Base-by-base conservation (phyloP, 2,797 vertebrate genomes). In the Hyperoplus immaculatus region DNA sequence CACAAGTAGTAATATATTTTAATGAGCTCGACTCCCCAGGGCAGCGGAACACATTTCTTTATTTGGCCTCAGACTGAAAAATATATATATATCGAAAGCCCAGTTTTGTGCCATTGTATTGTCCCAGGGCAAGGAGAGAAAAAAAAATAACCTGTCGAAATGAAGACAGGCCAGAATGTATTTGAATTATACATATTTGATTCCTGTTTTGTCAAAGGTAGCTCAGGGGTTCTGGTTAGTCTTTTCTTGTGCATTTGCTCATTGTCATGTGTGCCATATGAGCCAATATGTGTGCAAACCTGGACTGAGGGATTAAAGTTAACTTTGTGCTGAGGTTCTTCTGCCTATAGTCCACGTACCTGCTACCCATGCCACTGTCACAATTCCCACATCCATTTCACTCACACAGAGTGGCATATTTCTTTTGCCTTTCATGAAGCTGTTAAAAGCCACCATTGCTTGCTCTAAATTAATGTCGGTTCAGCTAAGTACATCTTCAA, bases 401-500 rank as follows among this genome's bases (percentile, higher is more conserved):
- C 85, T 89, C 87, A 73, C 78, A 82, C 82, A 77, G 87, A 89
- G 85, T 82, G 85, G 75, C 87, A 87, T 82, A 81, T 93, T 87
- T 91, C 80, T 65, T 83, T 78, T 75, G 82, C 85, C 88, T 93
- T 93, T 92, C 81, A 89, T 88, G 87, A 29, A 91, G 90, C 81
- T 90, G 82, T 86, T 93, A 87, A 92, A 93, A 92, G 89, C 88
- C n/a, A 43, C 75, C 46, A 53, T 90, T 74, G 49, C 81, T 88
- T 41, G 58, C 82, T 93, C 93, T 82, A 91, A 91, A 92, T 93
- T 93, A 82, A 87, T 86, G 85, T 92, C 88, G 90, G 86, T 93
- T 94, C 67, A 65, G 71, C 86, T 92, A 93, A 94, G 89, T 90
- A 88, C 86, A 85, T 88, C 90, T 93, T 94, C 91, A 94, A 94